Evolutionary conservation across 2,888 invertebrate genomes (phyloP).

Genomic region (Zonitis immaculata): DNA sequence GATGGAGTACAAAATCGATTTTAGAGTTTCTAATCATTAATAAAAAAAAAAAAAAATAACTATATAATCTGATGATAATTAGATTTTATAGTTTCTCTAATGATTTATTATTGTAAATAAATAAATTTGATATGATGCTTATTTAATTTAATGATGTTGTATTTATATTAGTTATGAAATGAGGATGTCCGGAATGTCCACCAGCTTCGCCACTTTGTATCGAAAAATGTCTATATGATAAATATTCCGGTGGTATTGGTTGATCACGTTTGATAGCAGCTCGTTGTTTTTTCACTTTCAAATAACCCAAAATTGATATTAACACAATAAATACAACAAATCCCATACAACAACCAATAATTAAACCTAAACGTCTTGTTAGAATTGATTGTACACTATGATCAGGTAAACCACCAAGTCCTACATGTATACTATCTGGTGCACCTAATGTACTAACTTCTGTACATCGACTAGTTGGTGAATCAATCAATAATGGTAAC

Average conservation of each 20-base stretch:
- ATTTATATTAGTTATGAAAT: conserved; percentile 47
- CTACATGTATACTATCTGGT: conserved; percentile 60
- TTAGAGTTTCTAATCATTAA: not conserved
- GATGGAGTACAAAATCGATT: not conserved
- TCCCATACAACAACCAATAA: conserved; percentile 82
- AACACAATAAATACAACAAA: conserved; percentile 79
- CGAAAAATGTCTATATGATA: conserved; percentile 71
- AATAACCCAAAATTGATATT: conserved; percentile 77
- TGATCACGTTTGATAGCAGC: conserved; percentile 70
- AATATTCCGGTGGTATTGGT: conserved; percentile 70
- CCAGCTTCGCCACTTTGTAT: conserved; percentile 61
- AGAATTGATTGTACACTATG: conserved; percentile 65
- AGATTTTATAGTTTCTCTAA: no score
- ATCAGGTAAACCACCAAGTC: conserved; percentile 46
- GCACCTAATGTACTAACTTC: conserved; percentile 71
- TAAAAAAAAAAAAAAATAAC: no score
- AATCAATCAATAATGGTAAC: conserved; percentile 60
- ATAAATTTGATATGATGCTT: conserved; percentile 13
- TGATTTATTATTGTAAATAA: no score
- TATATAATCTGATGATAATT: no score
- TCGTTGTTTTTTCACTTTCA: conserved; percentile 79
- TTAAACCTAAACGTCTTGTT: conserved; percentile 75
- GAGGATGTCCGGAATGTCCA: conserved; percentile 45
- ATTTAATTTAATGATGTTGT: conserved; percentile 42
- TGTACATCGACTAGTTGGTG: conserved; percentile 70